phyloP scores from a whole-genome alignment of 2,113 vertebrate genomes.

The Ictidomys tridecemlineatus region DNA sequence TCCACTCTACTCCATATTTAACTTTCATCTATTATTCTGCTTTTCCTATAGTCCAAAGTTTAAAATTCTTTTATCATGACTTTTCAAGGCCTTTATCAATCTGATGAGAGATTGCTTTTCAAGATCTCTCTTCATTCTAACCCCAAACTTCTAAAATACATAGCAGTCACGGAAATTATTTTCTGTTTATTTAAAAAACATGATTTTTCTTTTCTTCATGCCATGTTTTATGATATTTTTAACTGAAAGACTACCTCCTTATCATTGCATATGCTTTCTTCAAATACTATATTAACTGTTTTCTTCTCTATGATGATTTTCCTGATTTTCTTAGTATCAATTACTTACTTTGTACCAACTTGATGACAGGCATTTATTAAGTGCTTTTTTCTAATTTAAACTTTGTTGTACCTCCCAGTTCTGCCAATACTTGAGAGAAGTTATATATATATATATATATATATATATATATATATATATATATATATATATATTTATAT shows the following conservation, averaged over 20 bases:
- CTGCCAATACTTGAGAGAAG: background rate
- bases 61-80: background rate
- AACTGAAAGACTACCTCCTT: background rate
- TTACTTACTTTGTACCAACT: background rate
- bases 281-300: background rate
- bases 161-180: background rate
- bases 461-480: no score
- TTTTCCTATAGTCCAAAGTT: constrained; percentile 31
- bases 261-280: background rate
- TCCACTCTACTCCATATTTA: constrained; percentile 26
- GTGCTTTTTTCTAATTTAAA: background rate
- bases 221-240: background rate
- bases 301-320: background rate
- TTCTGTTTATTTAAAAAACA: background rate
- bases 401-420: background rate
- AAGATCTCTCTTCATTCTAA: background rate
- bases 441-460: background rate
- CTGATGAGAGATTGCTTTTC: background rate
- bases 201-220: background rate
- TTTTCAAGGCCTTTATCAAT: constrained; percentile 8
- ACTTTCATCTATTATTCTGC: background rate
- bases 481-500: no score
- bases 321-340: background rate
- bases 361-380: background rate
- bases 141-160: background rate